Percentiles rank a stretch among this genome's conserved stretches.
These are phyloP conservation scores for Anolis apletophallus DNA, from an alignment of 2,797 vertebrate species.

Conservation along the genomic window DNA sequence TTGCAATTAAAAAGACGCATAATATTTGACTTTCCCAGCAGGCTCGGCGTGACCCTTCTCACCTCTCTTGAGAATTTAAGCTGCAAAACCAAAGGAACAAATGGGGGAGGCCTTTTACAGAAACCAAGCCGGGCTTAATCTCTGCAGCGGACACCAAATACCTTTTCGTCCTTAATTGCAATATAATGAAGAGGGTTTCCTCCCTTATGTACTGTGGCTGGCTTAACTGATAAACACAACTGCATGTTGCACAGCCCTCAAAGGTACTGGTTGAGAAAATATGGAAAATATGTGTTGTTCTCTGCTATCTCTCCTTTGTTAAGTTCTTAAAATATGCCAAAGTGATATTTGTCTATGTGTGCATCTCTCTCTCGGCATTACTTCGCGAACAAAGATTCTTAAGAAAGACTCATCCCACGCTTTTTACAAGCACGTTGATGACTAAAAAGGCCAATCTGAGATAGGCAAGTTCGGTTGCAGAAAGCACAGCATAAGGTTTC, in stretches of 20 bases:
- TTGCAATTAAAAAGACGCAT: background rate
- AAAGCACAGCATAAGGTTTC: too few relatives aligned
- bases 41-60: slow-evolving; percentile 14
- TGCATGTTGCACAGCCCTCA: background rate
- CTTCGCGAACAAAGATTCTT: too few relatives aligned
- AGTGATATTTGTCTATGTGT: too few relatives aligned
- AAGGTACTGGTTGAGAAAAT: background rate
- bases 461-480: too few relatives aligned
- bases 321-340: background rate
- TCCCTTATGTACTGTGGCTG: background rate
- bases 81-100: background rate
- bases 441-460: too few relatives aligned
- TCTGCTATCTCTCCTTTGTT: fast-evolving
- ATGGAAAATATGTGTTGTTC: too few relatives aligned
- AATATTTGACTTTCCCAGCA: slow-evolving; percentile 31
- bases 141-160: background rate
- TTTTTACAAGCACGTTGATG: too few relatives aligned
- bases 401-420: too few relatives aligned
- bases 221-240: background rate
- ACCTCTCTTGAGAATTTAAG: slow-evolving; percentile 41
- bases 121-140: background rate
- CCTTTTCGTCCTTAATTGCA: background rate
- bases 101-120: background rate
- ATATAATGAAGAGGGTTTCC: background rate
- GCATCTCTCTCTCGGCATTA: too few relatives aligned